Base-by-base conservation (phyloP, 2,888 invertebrate species). In the Zygothrica quintamaculata region DNA sequence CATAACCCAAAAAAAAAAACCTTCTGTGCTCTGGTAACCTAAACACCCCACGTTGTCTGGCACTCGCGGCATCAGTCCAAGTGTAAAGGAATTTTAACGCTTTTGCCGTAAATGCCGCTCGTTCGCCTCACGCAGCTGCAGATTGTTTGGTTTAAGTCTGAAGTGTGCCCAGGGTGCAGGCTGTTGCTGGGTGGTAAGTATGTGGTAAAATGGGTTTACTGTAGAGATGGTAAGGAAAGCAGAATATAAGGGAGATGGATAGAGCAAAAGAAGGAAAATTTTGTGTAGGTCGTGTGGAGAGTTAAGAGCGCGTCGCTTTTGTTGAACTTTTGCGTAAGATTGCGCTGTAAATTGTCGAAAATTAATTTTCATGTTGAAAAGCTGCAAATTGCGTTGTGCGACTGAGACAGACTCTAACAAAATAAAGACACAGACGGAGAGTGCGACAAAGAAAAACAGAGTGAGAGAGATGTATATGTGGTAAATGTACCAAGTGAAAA, bases 331-430 rank as follows among this genome's bases (percentile, higher is more conserved):
- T 85, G 76, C 87, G 74, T 87, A 87, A 88, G 87, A 88, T 86
- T 87, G 87, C 87, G 88, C 88, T 86, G 84, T 87, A 87, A 87
- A 87, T 87, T 87, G 88, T 84, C 77, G 87, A 86, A 88, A 87
- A 87, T 87, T 87, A 88, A 87, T 87, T 88, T 88, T 86, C 88
- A 87, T 82, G 87, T 81, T 82, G 82, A 81, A 84, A 84, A 77
- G 78, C 87, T 72, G 84, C 87, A 82, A 88, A 88, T 76, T 80
- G 79, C 77, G 67, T 67, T 40, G 47, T 26, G 70, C 61, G 46
- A 48, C 40, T 47, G 64, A 61, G 56, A 73, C 67, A 53, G 72
- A 6, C 6, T 25, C 12, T 25, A 36, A 25, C n/a, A n/a, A n/a
- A n/a, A n/a, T n/a, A n/a, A n/a, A n/a, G n/a, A n/a, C n/a, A n/a